Base-by-base conservation (phyloP, 2,888 invertebrate species). In the Rugalucina vietnamica region DNA sequence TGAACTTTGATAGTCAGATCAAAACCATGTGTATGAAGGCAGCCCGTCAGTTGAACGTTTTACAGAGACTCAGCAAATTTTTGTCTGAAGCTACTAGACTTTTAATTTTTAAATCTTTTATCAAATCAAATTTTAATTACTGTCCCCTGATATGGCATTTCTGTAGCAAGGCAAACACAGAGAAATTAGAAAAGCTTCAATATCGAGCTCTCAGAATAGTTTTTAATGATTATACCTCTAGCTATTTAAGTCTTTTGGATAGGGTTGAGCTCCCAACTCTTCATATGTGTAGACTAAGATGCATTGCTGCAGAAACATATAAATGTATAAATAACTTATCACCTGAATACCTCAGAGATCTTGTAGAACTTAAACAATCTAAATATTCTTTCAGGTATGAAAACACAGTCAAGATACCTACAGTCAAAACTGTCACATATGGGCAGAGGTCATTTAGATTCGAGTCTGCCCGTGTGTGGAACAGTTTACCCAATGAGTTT, bases 391-490 rank as follows among this genome's bases (percentile, higher is more conserved):
- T n/a, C n/a, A n/a, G n/a, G n/a, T n/a, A n/a, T n/a, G n/a, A n/a
- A n/a, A n/a, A n/a, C n/a, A n/a, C n/a, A n/a, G n/a, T n/a, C n/a
- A n/a, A n/a, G n/a, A n/a, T n/a, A n/a, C n/a, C n/a, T n/a, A 57
- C 21, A 57, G 24, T 43, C 29, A 32, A 12, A 72, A 24, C n/a
- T 73, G 65, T 32, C 29, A 29, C 3, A 37, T 71, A 73, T 43
- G 79, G 73, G 37, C 72, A 65, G 43, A 79, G 60, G 12, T 79
- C 79, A 18, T 82, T 82, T 54, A 73, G 78, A 34, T 81, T 69
- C 70, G 74, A 82, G 73, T 74, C 78, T 8, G 78, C 74, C 29
- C 60, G 34, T n/a, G 74, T 73, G 18, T 39, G 76, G 70, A 74
- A 81, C 43, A 73, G 49, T 24, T 54, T 73, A 1, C 80, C 74